Evolutionary conservation across 1,140 invertebrate species (phyloP).

Genomic region (Drosophila mauritiana): DNA sequence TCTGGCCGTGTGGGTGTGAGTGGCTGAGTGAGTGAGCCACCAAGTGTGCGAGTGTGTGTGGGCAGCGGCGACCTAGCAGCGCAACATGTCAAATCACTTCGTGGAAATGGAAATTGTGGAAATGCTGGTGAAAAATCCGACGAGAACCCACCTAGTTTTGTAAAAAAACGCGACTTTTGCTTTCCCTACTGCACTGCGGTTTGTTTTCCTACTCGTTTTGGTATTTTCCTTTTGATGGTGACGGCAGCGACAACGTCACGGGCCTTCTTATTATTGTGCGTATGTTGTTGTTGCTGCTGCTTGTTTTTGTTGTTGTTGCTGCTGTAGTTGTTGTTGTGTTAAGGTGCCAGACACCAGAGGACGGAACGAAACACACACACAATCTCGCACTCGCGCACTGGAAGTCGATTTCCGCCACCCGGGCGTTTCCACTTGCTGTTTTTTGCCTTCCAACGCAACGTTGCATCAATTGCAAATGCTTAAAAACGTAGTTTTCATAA

Average conservation of each 20-base stretch:
- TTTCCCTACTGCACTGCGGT: slow-evolving; percentile 31
- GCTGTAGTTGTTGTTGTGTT: slow-evolving; percentile 23
- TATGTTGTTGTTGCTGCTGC: slow-evolving; percentile 42
- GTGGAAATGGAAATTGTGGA: slow-evolving; percentile 43
- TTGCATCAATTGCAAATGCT: slow-evolving; percentile 51
- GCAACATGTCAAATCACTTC: slow-evolving; percentile 59
- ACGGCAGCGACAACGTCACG: slow-evolving; percentile 74
- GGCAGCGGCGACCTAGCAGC: slow-evolving; percentile 53
- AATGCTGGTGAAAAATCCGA: slow-evolving; percentile 12
- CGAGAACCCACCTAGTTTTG: slow-evolving; percentile 60
- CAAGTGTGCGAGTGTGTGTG: slow-evolving; percentile 21
- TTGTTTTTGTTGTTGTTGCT: slow-evolving; percentile 22
- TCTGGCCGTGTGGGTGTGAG: slow-evolving; percentile 24
- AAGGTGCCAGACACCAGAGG: slow-evolving; percentile 50
- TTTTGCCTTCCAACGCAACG: slow-evolving; percentile 29
- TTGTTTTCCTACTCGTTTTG: slow-evolving; percentile 57
- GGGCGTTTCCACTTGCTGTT: slow-evolving; percentile 35
- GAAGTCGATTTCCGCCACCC: slow-evolving; percentile 30
- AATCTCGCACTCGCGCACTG: slow-evolving; percentile 25
- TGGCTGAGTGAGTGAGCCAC: slow-evolving; percentile 3
- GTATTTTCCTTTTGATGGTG: slow-evolving; percentile 64
- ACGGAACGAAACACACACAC: slow-evolving; percentile 41
- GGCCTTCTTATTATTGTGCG: slow-evolving; percentile 75
- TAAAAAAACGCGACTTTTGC: slow-evolving; percentile 55
- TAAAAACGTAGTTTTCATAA: slow-evolving; percentile 59